These are phyloP conservation scores for Drosophila anomalipes DNA, from an alignment of 2,888 invertebrate species.

Conservation along the genomic window DNA sequence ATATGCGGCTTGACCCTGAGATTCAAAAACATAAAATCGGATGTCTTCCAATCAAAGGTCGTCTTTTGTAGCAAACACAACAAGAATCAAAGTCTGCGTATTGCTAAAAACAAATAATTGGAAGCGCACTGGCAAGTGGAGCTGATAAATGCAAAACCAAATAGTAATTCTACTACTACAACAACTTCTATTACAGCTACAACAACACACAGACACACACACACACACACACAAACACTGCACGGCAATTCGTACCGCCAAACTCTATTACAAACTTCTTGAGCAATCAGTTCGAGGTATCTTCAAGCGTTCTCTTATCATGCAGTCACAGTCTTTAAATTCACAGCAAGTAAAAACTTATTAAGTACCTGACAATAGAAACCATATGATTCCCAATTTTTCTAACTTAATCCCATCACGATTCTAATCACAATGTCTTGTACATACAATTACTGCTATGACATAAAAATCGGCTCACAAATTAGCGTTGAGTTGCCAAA, in stretches of 20 bases:
- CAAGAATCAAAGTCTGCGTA: constrained; percentile 81
- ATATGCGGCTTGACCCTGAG: constrained; percentile 85
- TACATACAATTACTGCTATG: constrained; percentile 49
- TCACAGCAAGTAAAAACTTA: constrained; percentile 47
- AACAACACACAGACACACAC: constrained; percentile 10
- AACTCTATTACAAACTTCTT: constrained; percentile 45
- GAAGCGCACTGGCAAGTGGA: constrained; percentile 67
- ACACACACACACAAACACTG: constrained; percentile 23
- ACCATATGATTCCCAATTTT: constrained; percentile 32
- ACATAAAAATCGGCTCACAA: not conserved
- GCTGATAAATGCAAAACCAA: constrained; percentile 48
- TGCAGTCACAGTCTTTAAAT: constrained; percentile 11
- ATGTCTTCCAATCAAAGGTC: constrained; percentile 86
- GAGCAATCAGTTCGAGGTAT: constrained; percentile 27
- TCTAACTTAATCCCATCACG: constrained; percentile 12
- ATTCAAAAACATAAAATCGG: constrained; percentile 85
- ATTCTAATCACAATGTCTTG: constrained; percentile 44
- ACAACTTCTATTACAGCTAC: constrained; percentile 1
- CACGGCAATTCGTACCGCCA: constrained; percentile 49
- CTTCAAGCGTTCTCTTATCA: constrained; percentile 3
- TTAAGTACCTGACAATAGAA: constrained; percentile 81
- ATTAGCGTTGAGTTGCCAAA: constrained; percentile 55
- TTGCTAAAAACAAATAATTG: constrained; percentile 66
- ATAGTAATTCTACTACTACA: constrained; percentile 30
- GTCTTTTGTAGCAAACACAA: constrained; percentile 84